Evolutionary conservation across 2,113 vertebrate genomes (phyloP).

Genomic region (Chinchilla lanigera): DNA sequence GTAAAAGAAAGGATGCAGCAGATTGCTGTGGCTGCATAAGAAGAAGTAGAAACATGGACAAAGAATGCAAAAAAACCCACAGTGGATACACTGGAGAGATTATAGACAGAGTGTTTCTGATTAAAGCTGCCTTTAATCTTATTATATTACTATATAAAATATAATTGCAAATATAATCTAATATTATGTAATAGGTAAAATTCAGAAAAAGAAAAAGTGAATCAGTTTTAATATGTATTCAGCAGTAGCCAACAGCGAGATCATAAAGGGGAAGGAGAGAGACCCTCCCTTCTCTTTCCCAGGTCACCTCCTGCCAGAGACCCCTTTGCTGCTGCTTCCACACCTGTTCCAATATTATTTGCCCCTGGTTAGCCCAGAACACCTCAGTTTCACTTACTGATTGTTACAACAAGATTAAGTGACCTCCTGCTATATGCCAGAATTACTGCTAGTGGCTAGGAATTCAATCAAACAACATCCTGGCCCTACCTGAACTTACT

Average conservation of each 20-base stretch:
- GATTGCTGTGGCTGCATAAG: not conserved
- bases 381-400: not conserved
- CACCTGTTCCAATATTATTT: no score
- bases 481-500: accelerated
- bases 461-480: not conserved
- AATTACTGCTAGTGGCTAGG: not conserved
- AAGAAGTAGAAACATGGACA: not conserved
- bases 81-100: not conserved
- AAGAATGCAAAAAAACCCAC: not conserved
- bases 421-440: not conserved
- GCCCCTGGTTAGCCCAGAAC: not conserved
- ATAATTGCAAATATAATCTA: not conserved
- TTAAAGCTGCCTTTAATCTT: not conserved
- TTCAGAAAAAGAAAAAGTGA: not conserved
- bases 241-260: not conserved
- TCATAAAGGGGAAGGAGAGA: not conserved
- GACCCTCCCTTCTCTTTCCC: no score
- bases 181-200: not conserved
- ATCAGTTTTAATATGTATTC: no score
- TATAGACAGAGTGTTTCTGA: not conserved
- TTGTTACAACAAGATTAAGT: not conserved
- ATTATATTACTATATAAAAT: not conserved
- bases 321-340: not conserved
- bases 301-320: not conserved
- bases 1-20: not conserved